phyloP scores from a whole-genome alignment of 1,140 invertebrate genomes.

The Paralvinella palmiformis region DNA sequence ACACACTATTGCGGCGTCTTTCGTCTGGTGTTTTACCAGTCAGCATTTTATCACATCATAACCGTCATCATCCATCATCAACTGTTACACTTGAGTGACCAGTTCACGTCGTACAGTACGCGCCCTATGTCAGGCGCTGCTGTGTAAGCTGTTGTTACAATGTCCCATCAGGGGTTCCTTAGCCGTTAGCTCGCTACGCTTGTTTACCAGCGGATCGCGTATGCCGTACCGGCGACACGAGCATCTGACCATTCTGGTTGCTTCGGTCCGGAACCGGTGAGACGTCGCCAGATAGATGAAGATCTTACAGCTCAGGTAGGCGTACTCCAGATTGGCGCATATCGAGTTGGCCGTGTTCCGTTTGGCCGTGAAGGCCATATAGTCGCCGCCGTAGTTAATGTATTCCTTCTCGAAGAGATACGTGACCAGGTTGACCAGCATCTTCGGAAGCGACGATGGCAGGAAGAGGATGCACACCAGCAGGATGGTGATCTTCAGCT shows the following conservation, averaged over 20 bases:
- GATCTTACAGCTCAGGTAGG: slow-evolving; percentile 30
- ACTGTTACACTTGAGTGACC: too few species aligned
- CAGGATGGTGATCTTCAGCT: slow-evolving; percentile 12
- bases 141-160: too few species aligned
- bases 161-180: too few species aligned
- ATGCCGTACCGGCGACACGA: not conserved
- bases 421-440: slow-evolving; percentile 6
- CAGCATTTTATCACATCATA: too few species aligned
- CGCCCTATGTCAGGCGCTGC: too few species aligned
- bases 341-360: slow-evolving; percentile 15
- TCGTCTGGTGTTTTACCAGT: too few species aligned
- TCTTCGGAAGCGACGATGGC: slow-evolving; percentile 11
- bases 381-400: slow-evolving; percentile 1
- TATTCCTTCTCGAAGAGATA: slow-evolving; percentile 9
- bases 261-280: slow-evolving; percentile 22
- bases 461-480: slow-evolving; percentile 13
- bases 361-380: slow-evolving; percentile 9
- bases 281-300: slow-evolving; percentile 28
- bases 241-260: slow-evolving; percentile 11
- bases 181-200: too few species aligned
- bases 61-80: too few species aligned
- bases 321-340: slow-evolving; percentile 21
- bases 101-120: too few species aligned
- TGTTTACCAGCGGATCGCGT: too few species aligned
- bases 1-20: too few species aligned